These are phyloP conservation scores for Lycaon pictus DNA, from an alignment of 2,113 vertebrate genomes.

Conservation along the genomic window DNA sequence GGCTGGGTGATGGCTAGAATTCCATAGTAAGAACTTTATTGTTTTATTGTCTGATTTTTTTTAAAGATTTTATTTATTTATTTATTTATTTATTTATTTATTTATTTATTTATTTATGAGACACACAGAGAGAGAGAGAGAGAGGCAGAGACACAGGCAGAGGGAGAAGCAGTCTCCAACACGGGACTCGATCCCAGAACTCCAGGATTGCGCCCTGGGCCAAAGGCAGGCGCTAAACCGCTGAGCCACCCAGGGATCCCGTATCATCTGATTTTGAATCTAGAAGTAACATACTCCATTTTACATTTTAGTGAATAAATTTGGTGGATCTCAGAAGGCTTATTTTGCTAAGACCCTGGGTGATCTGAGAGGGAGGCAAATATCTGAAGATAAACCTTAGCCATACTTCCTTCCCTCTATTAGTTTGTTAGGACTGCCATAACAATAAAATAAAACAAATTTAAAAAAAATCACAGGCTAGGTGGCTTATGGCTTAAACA, in stretches of 20 bases:
- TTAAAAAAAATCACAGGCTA: background rate
- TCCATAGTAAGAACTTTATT: background rate
- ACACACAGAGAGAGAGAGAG: too few species aligned
- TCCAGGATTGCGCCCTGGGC: too few species aligned
- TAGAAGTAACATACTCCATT: background rate
- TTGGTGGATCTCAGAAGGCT: background rate
- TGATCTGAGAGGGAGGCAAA: background rate
- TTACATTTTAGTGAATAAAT: background rate
- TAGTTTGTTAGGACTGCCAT: background rate
- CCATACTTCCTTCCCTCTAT: background rate
- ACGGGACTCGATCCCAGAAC: too few species aligned
- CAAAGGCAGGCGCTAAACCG: too few species aligned
- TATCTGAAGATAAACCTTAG: background rate
- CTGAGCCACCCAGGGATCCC: too few species aligned
- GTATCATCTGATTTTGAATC: conserved; percentile 15
- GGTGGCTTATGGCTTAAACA: background rate
- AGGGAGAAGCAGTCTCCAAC: too few species aligned
- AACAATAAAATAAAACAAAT: background rate
- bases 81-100: too few species aligned
- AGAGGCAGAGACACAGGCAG: too few species aligned
- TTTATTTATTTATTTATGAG: too few species aligned
- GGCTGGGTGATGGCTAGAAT: background rate
- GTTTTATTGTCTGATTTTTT: background rate
- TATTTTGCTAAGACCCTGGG: background rate
- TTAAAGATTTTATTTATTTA: too few species aligned